Conservation (phyloP, 2,113 vertebrate species). For the Pantherophis guttatus region DNA sequence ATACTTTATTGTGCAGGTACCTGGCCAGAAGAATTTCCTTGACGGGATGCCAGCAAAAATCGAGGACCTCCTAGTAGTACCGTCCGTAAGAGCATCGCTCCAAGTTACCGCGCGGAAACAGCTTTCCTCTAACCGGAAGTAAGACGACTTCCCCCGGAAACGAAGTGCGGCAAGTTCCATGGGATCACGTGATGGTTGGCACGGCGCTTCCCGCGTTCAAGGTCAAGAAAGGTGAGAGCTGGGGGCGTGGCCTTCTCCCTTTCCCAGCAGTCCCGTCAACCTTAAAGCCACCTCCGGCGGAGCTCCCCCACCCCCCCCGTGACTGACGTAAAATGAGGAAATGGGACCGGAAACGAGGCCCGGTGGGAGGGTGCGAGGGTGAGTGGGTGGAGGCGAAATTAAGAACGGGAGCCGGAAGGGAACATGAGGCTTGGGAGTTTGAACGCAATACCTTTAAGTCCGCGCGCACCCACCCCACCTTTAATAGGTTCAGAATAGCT, state of each 20-base stretch:
- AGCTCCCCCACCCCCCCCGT: neutral
- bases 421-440: neutral
- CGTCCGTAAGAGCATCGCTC: conserved; percentile 6
- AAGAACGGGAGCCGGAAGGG: neutral
- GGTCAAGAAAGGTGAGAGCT: conserved; percentile 13
- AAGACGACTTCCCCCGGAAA: conserved; percentile 16
- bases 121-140: neutral
- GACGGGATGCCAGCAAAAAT: neutral
- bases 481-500: neutral
- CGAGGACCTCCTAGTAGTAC: accelerated
- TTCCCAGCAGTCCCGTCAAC: neutral
- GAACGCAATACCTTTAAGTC: too few relatives aligned
- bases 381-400: neutral
- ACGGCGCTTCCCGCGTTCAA: neutral
- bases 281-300: neutral
- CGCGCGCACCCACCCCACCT: too few relatives aligned
- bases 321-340: neutral
- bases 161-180: neutral
- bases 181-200: conserved; percentile 29
- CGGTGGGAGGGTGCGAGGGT: neutral
- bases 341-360: conserved; percentile 28
- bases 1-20: neutral
- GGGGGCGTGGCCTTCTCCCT: neutral
- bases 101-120: neutral
- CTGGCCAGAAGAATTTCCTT: neutral